These are phyloP conservation scores for Drosophila auraria DNA, from an alignment of 1,140 invertebrate genomes.

Conservation along the genomic window DNA sequence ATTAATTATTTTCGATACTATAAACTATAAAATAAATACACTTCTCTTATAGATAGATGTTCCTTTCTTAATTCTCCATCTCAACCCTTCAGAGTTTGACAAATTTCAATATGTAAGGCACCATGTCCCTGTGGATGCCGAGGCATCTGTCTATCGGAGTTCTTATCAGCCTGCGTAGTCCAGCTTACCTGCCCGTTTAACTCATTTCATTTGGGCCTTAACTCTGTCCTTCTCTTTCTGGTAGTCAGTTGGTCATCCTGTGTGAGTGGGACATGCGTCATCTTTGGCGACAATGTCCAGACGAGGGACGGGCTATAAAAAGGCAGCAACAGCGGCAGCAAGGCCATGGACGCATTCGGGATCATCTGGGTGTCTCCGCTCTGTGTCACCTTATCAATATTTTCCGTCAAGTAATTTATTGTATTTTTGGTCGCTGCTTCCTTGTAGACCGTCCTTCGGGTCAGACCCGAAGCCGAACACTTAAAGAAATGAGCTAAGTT, in stretches of 20 bases:
- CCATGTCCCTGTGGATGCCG: background rate
- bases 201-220: conserved; percentile 69
- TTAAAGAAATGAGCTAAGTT: background rate
- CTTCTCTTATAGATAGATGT: background rate
- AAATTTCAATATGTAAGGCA: conserved; percentile 30
- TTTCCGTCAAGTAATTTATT: conserved; percentile 84
- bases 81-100: conserved; percentile 9
- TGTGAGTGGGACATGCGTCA: conserved; percentile 68
- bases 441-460: conserved; percentile 53
- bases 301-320: conserved; percentile 64
- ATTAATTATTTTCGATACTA: background rate
- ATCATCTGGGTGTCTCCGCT: conserved; percentile 60
- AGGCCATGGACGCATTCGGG: conserved; percentile 44
- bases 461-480: background rate
- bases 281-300: conserved; percentile 73
- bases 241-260: conserved; percentile 34
- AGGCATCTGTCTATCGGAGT: conserved; percentile 18
- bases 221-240: background rate
- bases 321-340: conserved; percentile 19
- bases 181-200: conserved; percentile 70
- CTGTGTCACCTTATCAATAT: conserved; percentile 81
- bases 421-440: conserved; percentile 59
- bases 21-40: background rate
- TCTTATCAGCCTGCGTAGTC: conserved; percentile 58
- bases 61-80: background rate